Evolutionary conservation across 2,113 vertebrate genomes (phyloP).

Genomic region (Larimichthys crocea): DNA sequence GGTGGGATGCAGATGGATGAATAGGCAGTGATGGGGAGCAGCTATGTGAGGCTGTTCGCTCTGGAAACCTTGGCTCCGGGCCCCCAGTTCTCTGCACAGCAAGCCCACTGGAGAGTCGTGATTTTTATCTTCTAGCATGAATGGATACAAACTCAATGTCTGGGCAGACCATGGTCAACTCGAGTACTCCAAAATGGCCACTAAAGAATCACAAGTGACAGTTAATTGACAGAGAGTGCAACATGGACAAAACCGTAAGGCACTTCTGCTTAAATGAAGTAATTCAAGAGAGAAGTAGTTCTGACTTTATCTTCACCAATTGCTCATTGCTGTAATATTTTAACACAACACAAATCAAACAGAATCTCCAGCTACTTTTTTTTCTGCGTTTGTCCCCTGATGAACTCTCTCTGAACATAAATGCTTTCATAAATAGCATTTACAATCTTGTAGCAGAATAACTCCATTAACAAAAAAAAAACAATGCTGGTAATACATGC

Average conservation of each 20-base stretch:
- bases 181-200: background rate
- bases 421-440: background rate
- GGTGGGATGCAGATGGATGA: slow-evolving; percentile 73
- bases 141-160: slow-evolving; percentile 6
- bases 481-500: background rate
- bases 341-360: background rate
- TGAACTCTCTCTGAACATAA: background rate
- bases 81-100: slow-evolving; percentile 42
- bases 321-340: slow-evolving; percentile 14
- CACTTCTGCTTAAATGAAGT: background rate
- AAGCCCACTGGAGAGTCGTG: slow-evolving; percentile 34
- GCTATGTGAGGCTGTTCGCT: slow-evolving; percentile 58
- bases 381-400: background rate
- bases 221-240: background rate
- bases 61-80: slow-evolving; percentile 62
- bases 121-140: slow-evolving; percentile 23
- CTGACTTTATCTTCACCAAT: slow-evolving; percentile 1
- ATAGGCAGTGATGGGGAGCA: slow-evolving; percentile 76
- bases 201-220: background rate
- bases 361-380: background rate
- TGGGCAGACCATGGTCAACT: background rate
- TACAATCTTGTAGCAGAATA: background rate
- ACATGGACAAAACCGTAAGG: background rate
- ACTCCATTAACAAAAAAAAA: background rate
- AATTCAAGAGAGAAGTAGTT: background rate